Evolutionary conservation across 2,113 vertebrate species (phyloP).

Genomic region (Sander vitreus): DNA sequence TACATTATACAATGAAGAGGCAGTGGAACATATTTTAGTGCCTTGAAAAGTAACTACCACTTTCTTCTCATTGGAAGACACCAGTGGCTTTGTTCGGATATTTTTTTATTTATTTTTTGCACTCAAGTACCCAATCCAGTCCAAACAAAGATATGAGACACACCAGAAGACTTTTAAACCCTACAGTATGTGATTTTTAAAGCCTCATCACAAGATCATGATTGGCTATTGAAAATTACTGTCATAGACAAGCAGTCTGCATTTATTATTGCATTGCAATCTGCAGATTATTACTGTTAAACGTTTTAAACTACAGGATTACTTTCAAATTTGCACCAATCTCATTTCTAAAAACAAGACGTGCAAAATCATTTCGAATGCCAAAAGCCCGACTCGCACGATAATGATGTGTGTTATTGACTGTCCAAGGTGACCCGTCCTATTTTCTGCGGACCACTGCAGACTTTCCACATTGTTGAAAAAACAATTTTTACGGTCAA

Average conservation of each 20-base stretch:
- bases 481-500: constrained; percentile 36
- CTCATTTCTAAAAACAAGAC: not conserved
- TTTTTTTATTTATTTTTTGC: not conserved
- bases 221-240: not conserved
- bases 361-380: constrained; percentile 13
- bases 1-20: not conserved
- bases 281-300: not conserved
- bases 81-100: not conserved
- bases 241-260: not conserved
- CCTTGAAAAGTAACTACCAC: constrained; percentile 10
- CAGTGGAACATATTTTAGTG: constrained; percentile 2
- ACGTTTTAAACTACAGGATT: constrained; percentile 1
- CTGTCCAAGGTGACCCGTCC: constrained; percentile 50
- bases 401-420: constrained; percentile 11
- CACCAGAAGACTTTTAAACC: not conserved
- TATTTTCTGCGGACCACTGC: constrained; percentile 43
- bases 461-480: constrained; percentile 31
- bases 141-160: not conserved
- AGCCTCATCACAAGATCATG: not conserved
- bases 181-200: not conserved
- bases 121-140: not conserved
- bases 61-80: not conserved
- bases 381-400: constrained; percentile 1
- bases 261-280: too few species aligned
- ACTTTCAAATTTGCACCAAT: not conserved